Percentiles rank a stretch among this genome's conserved stretches.
Evolutionary conservation across 2,888 invertebrate species (phyloP).

Genomic region (Platycnemis pennipes): DNA sequence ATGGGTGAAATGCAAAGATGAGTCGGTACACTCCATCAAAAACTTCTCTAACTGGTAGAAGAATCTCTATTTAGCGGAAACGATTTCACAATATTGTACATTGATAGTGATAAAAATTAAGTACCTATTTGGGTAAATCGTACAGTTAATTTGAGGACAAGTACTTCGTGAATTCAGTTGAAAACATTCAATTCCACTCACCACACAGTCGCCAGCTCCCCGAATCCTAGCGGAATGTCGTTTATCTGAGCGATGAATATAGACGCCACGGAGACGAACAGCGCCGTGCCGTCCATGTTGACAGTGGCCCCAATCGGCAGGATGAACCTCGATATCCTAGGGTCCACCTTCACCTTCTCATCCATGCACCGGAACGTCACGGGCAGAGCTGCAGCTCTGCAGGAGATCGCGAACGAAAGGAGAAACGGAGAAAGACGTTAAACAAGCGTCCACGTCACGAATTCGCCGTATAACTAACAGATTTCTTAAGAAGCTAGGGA

Average conservation of each 20-base stretch:
- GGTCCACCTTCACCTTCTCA: conserved; percentile 89
- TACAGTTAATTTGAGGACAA: too few relatives aligned
- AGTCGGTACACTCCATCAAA: too few relatives aligned
- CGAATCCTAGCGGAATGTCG: conserved; percentile 88
- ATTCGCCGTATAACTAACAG: background rate
- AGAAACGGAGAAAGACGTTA: conserved; percentile 12
- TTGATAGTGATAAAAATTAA: too few relatives aligned
- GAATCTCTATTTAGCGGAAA: too few relatives aligned
- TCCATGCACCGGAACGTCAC: conserved; percentile 93
- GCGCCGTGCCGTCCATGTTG: conserved; percentile 95
- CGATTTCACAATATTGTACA: too few relatives aligned
- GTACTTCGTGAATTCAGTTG: too few relatives aligned
- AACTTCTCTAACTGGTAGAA: too few relatives aligned
- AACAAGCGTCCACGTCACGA: conserved; percentile 20
- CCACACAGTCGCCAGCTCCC: conserved; percentile 93
- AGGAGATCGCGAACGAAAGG: conserved; percentile 29
- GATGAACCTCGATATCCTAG: conserved; percentile 92
- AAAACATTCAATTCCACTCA: too few relatives aligned
- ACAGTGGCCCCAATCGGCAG: conserved; percentile 95
- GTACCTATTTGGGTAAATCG: too few relatives aligned
- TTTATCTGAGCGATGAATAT: conserved; percentile 95
- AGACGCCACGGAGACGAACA: conserved; percentile 93
- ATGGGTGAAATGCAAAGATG: too few relatives aligned
- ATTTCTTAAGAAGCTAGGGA: conserved; percentile 12
- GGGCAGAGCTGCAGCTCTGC: conserved; percentile 92